These are phyloP conservation scores for Perizoma affinitatum DNA, from an alignment of 2,888 invertebrate species.

Conservation along the genomic window DNA sequence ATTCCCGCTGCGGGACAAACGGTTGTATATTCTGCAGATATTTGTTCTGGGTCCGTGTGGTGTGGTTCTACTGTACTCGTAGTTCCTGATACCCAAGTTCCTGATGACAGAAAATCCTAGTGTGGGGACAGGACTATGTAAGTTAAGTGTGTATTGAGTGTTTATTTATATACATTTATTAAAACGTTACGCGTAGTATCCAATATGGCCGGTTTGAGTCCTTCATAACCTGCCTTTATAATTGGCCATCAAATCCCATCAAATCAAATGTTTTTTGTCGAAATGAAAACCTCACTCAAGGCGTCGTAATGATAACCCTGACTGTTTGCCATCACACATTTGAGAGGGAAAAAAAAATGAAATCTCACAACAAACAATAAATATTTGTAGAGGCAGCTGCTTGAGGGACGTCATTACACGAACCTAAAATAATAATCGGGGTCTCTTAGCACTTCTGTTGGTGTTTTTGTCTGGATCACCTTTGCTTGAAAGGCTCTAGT, in stretches of 20 bases:
- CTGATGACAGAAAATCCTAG: no score
- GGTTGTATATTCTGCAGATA: no score
- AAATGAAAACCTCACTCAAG: slow-evolving; percentile 26
- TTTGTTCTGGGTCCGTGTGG: no score
- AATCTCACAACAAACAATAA: slow-evolving; percentile 68
- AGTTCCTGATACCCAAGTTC: no score
- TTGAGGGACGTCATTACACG: slow-evolving; percentile 68
- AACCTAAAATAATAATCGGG: slow-evolving; percentile 76
- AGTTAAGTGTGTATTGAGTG: no score
- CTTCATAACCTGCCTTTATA: slow-evolving; percentile 4
- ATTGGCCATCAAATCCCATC: slow-evolving; percentile 22
- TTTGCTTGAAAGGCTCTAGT: slow-evolving; percentile 64
- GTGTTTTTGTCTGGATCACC: slow-evolving; percentile 74
- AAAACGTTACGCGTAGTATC: no score
- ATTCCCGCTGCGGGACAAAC: no score
- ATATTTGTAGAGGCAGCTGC: slow-evolving; percentile 82
- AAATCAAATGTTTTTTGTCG: slow-evolving; percentile 23
- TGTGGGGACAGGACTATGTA: no score
- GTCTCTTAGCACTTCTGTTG: slow-evolving; percentile 80
- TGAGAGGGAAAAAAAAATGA: slow-evolving; percentile 36
- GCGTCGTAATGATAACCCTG: slow-evolving; percentile 33
- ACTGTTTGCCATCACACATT: slow-evolving; percentile 26
- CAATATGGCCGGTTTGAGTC: not conserved
- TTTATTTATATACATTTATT: no score
- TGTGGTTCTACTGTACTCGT: no score